Conservation (phyloP, 2,888 invertebrate genomes). For the Lottia scabra region DNA sequence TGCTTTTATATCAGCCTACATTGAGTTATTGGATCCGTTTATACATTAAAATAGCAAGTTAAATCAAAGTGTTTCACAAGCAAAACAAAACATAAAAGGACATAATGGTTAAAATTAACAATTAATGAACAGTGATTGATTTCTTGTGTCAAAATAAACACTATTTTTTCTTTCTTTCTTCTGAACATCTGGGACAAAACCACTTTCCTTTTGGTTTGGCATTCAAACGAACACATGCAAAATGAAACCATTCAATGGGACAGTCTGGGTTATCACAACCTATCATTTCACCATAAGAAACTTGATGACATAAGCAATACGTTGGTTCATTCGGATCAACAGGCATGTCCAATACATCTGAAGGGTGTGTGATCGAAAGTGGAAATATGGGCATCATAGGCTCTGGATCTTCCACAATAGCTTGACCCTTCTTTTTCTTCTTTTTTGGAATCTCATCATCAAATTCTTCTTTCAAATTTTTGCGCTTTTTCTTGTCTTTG, state of each 20-base stretch:
- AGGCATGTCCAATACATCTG: slow-evolving; percentile 78
- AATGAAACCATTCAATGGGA: slow-evolving; percentile 73
- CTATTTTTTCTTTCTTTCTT: slow-evolving; percentile 70
- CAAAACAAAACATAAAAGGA: too few species aligned
- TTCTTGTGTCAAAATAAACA: too few species aligned
- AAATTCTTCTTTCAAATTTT: slow-evolving; percentile 62
- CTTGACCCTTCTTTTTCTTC: slow-evolving; percentile 64
- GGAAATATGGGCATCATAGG: slow-evolving; percentile 38
- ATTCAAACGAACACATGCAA: slow-evolving; percentile 70
- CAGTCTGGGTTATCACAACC: slow-evolving; percentile 86
- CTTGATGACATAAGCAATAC: slow-evolving; percentile 95
- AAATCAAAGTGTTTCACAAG: too few species aligned
- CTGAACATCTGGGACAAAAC: slow-evolving; percentile 71
- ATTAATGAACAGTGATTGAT: too few species aligned
- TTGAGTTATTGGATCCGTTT: too few species aligned
- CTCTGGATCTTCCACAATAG: slow-evolving; percentile 25
- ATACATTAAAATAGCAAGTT: too few species aligned
- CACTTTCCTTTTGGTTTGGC: slow-evolving; percentile 72
- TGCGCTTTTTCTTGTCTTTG: slow-evolving; percentile 65
- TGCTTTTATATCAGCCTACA: too few species aligned
- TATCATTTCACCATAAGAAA: slow-evolving; percentile 96
- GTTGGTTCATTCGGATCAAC: slow-evolving; percentile 97
- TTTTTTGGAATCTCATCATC: slow-evolving; percentile 66
- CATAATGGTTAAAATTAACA: too few species aligned
- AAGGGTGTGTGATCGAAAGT: slow-evolving; percentile 64